Evolutionary conservation across 2,797 vertebrate species (phyloP), one percentile per base, ranked within the genome.

Genomic region (Agapornis canus): DNA sequence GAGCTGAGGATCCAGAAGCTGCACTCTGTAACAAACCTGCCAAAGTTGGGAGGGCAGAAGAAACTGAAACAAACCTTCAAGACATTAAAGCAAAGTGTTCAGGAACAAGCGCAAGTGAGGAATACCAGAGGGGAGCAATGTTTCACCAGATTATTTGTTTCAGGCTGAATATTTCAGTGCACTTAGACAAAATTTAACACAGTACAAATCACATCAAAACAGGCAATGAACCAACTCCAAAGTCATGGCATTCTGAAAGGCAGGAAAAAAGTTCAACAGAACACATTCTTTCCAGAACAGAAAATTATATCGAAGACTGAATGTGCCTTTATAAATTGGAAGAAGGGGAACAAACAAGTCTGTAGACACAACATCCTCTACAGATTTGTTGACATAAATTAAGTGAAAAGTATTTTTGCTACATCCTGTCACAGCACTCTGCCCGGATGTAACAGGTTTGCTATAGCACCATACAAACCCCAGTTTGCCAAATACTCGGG

Each of bases 311-410:
- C 71, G 77, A 90, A 95, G 83, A 82, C 66, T 66, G 37, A 79
- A 85, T 35, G 51, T 80, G 56, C 79, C 68, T 82, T 84, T 87
- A 61, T 47, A 95, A 86, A 90, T 15, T 79, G 75, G 93, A 92
- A 92, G 48, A 57, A 88, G n/a, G 45, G 51, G 80, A 94, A 95
- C 77, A 95, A 94, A 95, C 78, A 95, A 89, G 75, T 59, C 75
- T 32, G 84, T 3, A 87, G 93, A 95, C 68, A 61, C 78, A 95
- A 95, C 93, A 95, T 57, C 77, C 92, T 90, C 84, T 89, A 83
- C 84, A 88, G 81, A 82, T 92, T 82, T 95, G 89, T 82, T 96
- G 89, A 89, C 88, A 92, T 47, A 81, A 93, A 45, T 89, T 71
- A 81, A 89, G 70, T 63, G 70, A 86, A 77, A 93, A 93, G 43